Base-by-base conservation (phyloP, 92 coral and sea anemone species). In the Pocillopora grandis region DNA sequence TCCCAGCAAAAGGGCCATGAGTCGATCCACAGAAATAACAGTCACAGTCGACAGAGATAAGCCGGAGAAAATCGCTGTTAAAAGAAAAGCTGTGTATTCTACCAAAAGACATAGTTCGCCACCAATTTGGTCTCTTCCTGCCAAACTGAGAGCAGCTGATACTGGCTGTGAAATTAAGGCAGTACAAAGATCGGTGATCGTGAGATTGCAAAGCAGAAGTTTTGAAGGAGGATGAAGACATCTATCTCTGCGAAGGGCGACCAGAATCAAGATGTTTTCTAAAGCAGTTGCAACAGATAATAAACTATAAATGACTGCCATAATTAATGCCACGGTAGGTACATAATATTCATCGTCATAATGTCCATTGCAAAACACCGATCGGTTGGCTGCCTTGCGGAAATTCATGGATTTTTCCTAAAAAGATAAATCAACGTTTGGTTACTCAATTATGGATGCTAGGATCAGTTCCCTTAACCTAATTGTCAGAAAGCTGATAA, bases 181-280 rank as follows among this genome's bases (percentile, higher is more conserved):
- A 56, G 56, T 62, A 23, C 78, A 52, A 15, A 74, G 78, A 49
- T 74, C 78, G 4, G 78, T 74, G 42, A 56, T 56, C 10, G 63
- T 48, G 10, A 74, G 63, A 15, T 35, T 12, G 21, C 62, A 62
- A 55, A 74, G 63, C 42, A 74, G 19, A 12, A 74, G 18, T 56
- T 56, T 74, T 74, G 78, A 74, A 10, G 78, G 63, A 35, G 78
- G 78, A 74, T 74, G 62, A 20, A 74, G 42, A 58, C 36, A 74
- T 10, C 35, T 49, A 21, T 52, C 78, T 62, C 56, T 74, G 63
- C 13, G n/a, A 52, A 74, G 63, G 19, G 78, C 78, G n/a, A 52
- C 11, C 12, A 74, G 63, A 10, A 74, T 74, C 36, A 74, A 55
- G 19, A 52, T 74, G 78, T 74, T 74, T 10, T 18, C 63, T 3